Evolutionary conservation across 2,888 invertebrate species (phyloP).

Genomic region (Tetranychus truncatus): DNA sequence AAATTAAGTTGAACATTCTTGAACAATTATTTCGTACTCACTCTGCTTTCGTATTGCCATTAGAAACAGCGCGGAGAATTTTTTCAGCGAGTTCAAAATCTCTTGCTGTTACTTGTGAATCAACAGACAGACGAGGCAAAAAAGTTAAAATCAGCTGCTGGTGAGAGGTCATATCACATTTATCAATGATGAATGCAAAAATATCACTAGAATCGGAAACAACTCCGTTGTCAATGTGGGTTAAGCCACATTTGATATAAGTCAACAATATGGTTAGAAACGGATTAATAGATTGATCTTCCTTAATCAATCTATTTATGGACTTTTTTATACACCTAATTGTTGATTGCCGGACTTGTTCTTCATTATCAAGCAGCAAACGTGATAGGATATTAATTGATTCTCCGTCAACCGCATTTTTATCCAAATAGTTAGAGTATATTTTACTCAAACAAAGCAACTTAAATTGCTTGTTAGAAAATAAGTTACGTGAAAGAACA

Average conservation of each 20-base stretch:
- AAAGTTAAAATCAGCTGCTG: slow-evolving; percentile 18
- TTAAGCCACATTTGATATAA: slow-evolving; percentile 21
- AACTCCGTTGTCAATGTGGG: slow-evolving; percentile 17
- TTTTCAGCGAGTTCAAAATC: not conserved
- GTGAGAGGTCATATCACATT: slow-evolving; percentile 11
- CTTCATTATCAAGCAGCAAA: slow-evolving; percentile 16
- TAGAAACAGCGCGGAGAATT: not conserved
- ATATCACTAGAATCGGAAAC: slow-evolving; percentile 15
- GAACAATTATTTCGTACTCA: not conserved
- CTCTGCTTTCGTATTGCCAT: not conserved
- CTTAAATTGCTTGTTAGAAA: slow-evolving; percentile 15
- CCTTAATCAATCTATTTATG: slow-evolving; percentile 2
- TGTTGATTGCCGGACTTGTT: slow-evolving; percentile 13
- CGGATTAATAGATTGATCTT: slow-evolving; percentile 11
- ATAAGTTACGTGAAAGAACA: slow-evolving; percentile 9
- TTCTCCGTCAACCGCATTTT: slow-evolving; percentile 13
- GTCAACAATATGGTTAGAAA: slow-evolving; percentile 19
- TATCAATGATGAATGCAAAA: slow-evolving; percentile 11
- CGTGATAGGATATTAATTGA: slow-evolving; percentile 15
- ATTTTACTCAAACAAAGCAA: slow-evolving; percentile 16
- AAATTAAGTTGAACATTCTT: not conserved
- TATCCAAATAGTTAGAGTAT: not conserved
- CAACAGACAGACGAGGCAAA: not conserved
- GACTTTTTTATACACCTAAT: slow-evolving; percentile 17
- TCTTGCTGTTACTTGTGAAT: not conserved